Conservation (phyloP, 2,113 vertebrate genomes). For the Cheirogaleus medius region DNA sequence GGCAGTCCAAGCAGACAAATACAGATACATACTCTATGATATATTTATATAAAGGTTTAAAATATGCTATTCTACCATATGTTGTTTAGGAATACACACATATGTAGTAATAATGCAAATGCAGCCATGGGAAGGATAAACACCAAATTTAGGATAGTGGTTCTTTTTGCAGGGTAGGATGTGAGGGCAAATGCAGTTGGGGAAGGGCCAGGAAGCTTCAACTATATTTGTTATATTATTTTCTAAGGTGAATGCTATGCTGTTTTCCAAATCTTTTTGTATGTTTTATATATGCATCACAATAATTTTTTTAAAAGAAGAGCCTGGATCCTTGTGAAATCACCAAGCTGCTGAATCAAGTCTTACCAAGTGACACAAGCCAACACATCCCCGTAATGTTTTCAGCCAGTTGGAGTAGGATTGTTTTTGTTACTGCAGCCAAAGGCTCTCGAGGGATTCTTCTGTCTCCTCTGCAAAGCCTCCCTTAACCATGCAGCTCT, state of each 20-base stretch:
- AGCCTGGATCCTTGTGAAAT: not conserved
- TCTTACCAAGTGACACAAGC: not conserved
- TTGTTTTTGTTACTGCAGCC: not conserved
- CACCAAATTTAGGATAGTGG: not conserved
- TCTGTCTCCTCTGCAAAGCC: not conserved
- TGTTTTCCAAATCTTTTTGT: not conserved
- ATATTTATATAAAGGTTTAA: constrained; percentile 38
- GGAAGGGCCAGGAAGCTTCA: not conserved
- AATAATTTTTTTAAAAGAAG: not conserved
- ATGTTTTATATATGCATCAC: not conserved
- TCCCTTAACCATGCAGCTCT: not conserved
- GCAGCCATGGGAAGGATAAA: not conserved
- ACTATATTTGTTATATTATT: constrained; percentile 17
- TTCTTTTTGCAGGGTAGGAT: not conserved
- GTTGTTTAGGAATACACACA: constrained; percentile 34
- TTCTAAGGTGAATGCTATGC: not conserved
- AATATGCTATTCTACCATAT: constrained; percentile 26
- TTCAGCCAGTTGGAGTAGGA: not conserved
- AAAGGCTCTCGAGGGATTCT: not conserved
- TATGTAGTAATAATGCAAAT: not conserved
- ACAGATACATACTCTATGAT: not conserved
- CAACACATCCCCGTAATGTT: fast-evolving
- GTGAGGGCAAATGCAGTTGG: not conserved
- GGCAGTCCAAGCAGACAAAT: not conserved
- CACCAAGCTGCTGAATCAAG: not conserved